Evolutionary conservation across 2,113 vertebrate genomes (phyloP), one percentile per base, ranked within the genome.

Genomic region (Rhinopithecus roxellana): DNA sequence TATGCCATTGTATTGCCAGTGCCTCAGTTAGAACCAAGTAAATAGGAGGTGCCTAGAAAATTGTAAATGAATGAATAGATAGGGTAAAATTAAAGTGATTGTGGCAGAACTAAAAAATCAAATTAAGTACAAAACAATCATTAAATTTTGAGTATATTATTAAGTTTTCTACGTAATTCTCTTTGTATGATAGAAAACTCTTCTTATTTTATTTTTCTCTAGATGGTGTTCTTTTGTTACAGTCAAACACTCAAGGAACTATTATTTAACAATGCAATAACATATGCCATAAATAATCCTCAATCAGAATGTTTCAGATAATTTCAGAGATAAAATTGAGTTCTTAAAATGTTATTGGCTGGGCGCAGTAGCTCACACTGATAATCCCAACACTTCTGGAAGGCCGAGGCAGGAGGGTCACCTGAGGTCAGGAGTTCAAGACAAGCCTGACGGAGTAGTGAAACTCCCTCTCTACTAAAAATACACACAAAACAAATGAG

Each of bases 281-380:
- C 16, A 23, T 85, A 74, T 93, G 10, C 90, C 81, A 93, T 32
- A 90, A 86, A 95, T 85, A 93, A 90, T 95, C 35, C 82, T 85
- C 30, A 79, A 90, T 50, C 50, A 57, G 55, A 50, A 93, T 69
- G 32, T 93, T 83, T 90, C 35, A 86, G 23, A 86, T 35, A 81
- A 55, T 84, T 16, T 43, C 5, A 4, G 4, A 74, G 30, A 48
- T 85, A 79, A 86, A 96, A 74, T 27, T 86, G 30, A 91, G 11
- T 85, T 90, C 20, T 75, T 50, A 93, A 95, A 75, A 70, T 64
- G 10, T 92, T 82, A 52, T 79, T 2, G 12, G 61, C 61, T 6
- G 12, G 61, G 27, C 0, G 2, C 13, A 12, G 27, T 64, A 27
- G 27, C 27, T 32, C 27, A 64, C 27, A 30, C 27, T 27, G 30